phyloP scores from a whole-genome alignment of 2,113 vertebrate species.

The Coryphaenoides rupestris region DNA sequence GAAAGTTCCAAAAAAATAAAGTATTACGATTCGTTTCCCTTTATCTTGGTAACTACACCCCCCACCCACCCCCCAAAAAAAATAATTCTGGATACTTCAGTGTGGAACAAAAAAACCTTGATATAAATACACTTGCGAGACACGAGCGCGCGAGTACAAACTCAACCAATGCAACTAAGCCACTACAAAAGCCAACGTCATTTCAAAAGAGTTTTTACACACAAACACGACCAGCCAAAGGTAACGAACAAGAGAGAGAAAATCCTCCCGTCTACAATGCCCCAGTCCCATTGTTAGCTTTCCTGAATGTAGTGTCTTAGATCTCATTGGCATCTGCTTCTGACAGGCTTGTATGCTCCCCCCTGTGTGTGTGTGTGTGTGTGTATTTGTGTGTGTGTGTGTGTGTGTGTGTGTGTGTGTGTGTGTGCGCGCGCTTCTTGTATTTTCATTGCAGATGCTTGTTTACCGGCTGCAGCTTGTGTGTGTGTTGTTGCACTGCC shows the following conservation, averaged over 20 bases:
- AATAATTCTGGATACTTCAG: neutral
- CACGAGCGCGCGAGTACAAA: constrained; percentile 46
- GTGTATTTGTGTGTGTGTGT: too few species aligned
- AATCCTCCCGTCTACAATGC: constrained; percentile 51
- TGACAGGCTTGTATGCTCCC: constrained; percentile 52
- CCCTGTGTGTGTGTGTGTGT: neutral
- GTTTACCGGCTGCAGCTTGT: constrained; percentile 61
- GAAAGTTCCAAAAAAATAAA: too few species aligned
- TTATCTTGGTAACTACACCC: too few species aligned
- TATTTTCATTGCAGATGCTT: constrained; percentile 71
- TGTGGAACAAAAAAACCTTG: constrained; percentile 30
- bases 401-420: too few species aligned
- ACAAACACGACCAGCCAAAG: constrained; percentile 51
- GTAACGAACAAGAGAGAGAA: constrained; percentile 51
- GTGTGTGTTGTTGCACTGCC: constrained; percentile 54
- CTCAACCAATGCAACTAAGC: constrained; percentile 26
- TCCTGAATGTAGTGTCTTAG: constrained; percentile 63
- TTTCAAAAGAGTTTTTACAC: constrained; percentile 42
- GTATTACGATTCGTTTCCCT: too few species aligned
- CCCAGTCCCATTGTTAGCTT: constrained; percentile 53
- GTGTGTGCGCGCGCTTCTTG: constrained; percentile 37
- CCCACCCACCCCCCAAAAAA: too few species aligned
- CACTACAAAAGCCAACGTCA: constrained; percentile 20
- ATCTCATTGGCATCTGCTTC: constrained; percentile 66
- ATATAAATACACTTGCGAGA: constrained; percentile 31